Percentiles rank a stretch among this genome's conserved stretches.
Evolutionary conservation across 1,140 invertebrate species (phyloP).

Genomic region (Triops longicaudatus): DNA sequence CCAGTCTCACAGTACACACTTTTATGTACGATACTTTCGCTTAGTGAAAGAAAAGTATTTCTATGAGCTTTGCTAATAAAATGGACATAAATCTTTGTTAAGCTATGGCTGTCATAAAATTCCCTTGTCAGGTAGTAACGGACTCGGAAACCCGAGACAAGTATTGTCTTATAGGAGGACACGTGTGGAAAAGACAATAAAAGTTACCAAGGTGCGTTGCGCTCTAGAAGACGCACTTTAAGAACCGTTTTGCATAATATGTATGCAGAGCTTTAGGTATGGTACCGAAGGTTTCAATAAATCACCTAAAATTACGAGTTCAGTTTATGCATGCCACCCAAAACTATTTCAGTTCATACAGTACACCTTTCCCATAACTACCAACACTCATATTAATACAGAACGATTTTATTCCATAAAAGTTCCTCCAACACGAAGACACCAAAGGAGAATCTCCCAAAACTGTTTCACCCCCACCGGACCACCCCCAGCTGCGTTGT

Average conservation of each 20-base stretch:
- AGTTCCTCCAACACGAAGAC: neutral
- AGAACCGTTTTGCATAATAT: neutral
- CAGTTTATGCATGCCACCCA: constrained; percentile 10
- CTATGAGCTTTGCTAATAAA: no score
- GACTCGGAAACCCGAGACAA: neutral
- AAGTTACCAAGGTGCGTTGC: neutral
- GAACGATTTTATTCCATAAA: neutral
- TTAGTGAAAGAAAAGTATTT: no score
- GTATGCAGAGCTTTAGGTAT: neutral
- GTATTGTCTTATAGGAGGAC: neutral
- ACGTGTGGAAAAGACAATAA: neutral
- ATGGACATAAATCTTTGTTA: neutral
- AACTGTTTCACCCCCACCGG: neutral
- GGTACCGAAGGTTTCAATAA: neutral
- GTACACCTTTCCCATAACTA: neutral
- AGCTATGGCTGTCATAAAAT: neutral
- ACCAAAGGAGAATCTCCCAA: neutral
- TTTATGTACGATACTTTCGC: no score
- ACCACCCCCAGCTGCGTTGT: neutral
- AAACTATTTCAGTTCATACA: constrained; percentile 2
- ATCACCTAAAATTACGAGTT: neutral
- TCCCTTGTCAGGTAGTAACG: neutral
- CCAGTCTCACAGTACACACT: no score
- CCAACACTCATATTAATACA: neutral
- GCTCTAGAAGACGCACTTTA: neutral